Percentiles rank a stretch among this genome's conserved stretches.
These are phyloP conservation scores for Oscheius onirici DNA, from an alignment of 2,888 invertebrate species.

Conservation along the genomic window DNA sequence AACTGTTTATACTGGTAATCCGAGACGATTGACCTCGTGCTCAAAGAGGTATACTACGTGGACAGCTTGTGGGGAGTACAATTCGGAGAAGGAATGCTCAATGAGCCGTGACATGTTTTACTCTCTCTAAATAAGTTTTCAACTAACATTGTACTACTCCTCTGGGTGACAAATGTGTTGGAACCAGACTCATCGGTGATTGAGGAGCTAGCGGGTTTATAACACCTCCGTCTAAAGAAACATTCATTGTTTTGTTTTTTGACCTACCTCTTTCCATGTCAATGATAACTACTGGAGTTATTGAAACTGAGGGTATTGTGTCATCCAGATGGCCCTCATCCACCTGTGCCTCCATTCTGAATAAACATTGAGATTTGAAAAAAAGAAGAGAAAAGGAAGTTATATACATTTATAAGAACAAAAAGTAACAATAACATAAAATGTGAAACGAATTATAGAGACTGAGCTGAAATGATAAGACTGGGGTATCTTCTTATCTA, in stretches of 20 bases:
- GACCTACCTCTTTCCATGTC: slow-evolving; percentile 5
- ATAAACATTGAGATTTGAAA: not conserved
- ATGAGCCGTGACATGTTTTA: not conserved
- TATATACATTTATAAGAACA: slow-evolving; percentile 1
- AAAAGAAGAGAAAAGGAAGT: not conserved
- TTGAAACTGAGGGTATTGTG: not conserved
- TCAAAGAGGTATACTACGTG: too few relatives aligned
- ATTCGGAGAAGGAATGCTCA: too few relatives aligned
- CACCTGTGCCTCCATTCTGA: slow-evolving; percentile 9
- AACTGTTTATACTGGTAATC: slow-evolving; percentile 4
- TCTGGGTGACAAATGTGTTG: not conserved
- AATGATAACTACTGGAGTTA: slow-evolving; percentile 22
- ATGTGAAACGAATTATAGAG: not conserved
- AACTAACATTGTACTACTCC: slow-evolving; percentile 2
- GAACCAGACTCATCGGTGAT: not conserved
- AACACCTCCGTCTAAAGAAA: slow-evolving; percentile 17
- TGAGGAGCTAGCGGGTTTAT: slow-evolving; percentile 20
- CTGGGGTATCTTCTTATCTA: not conserved
- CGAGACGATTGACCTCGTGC: not conserved
- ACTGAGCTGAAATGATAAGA: not conserved
- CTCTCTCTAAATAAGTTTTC: not conserved
- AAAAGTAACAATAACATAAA: not conserved
- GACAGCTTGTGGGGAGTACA: too few relatives aligned
- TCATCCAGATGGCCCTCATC: not conserved
- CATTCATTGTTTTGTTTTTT: not conserved